phyloP scores from a whole-genome alignment of 2,888 invertebrate species.

The Diaprepes abbreviatus region DNA sequence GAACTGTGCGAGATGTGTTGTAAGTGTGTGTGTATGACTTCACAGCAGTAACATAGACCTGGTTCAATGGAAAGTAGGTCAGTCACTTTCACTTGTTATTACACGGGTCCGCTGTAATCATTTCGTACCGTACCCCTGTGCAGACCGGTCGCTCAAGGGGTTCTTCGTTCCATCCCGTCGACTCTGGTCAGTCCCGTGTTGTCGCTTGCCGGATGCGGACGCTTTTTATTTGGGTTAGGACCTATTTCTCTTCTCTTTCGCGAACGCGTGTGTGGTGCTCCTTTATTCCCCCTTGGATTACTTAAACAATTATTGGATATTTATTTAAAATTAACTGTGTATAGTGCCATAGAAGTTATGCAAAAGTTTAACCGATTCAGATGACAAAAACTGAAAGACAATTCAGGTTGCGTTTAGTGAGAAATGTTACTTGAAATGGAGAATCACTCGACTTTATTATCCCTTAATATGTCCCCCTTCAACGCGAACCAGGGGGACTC shows the following conservation, averaged over 20 bases:
- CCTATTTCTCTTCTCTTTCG: slow-evolving; percentile 21
- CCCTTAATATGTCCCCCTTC: slow-evolving; percentile 91
- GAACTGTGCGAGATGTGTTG: slow-evolving; percentile 58
- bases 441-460: slow-evolving; percentile 86
- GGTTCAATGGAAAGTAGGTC: slow-evolving; percentile 94
- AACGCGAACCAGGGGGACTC: slow-evolving; percentile 80
- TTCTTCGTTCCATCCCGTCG: slow-evolving; percentile 26
- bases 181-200: slow-evolving; percentile 41
- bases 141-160: slow-evolving; percentile 59
- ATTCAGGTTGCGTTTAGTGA: slow-evolving; percentile 51
- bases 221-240: slow-evolving; percentile 17
- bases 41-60: slow-evolving; percentile 86
- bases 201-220: slow-evolving; percentile 33
- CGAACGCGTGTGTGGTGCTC: slow-evolving; percentile 39
- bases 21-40: slow-evolving; percentile 64
- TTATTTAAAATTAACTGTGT: slow-evolving; percentile 14
- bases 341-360: slow-evolving; percentile 20
- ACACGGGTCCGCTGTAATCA: slow-evolving; percentile 83
- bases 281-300: slow-evolving; percentile 11
- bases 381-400: slow-evolving; percentile 36
- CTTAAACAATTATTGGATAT: slow-evolving; percentile 17
- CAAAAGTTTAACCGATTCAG: slow-evolving; percentile 25
- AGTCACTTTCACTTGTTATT: slow-evolving; percentile 92
- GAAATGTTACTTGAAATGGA: slow-evolving; percentile 90
- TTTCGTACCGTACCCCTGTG: slow-evolving; percentile 78